Evolutionary conservation across 2,888 invertebrate genomes (phyloP), one percentile per base, ranked within the genome.

Genomic region (Epistrophe eligans): DNA sequence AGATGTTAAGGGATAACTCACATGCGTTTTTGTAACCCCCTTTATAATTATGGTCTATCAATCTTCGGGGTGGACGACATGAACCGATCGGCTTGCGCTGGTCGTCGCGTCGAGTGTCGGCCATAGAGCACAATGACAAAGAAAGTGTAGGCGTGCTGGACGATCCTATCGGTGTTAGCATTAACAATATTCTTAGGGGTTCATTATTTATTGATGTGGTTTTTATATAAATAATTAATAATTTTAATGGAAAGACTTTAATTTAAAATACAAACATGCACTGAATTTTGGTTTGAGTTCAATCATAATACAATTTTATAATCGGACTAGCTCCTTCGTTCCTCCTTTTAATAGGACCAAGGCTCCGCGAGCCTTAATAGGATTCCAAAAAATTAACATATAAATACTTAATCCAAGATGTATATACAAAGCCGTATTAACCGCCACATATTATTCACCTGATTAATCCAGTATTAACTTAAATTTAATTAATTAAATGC

Each of bases 21-120:
- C 70, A 50, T 45, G n/a, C 35, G 5, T 13, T 19, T 64, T 64
- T 38, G 17, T 19, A 35, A 62, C 19, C 71, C 64, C 28, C 77
- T 58, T 82, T 79, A 66, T 87, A 87, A 87, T 87, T 87, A 87
- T 79, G 82, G 85, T 74, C 85, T 58, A 87, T 87, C 82, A 87
- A 87, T 87, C 85, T 87, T 87, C 79, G 19, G 52, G 67, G 74
- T 66, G 85, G 82, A 79, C 74, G 74, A 87, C 79, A 71, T 17
- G 73, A 57, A 85, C 52, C 48, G 64, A 79, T 82, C 48, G 82
- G 82, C 85, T 79, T 79, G 82, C 57, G 85, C 74, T 80, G 57
- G 55, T 55, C 82, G 24, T 77, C 58, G 58, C 64, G 57, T 73
- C 74, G 74, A 38, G 11, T 38, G 64, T 77, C 82, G 77, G 82